Base-by-base conservation (phyloP, 2,113 vertebrate genomes). In the Ceyx cyanopectus region DNA sequence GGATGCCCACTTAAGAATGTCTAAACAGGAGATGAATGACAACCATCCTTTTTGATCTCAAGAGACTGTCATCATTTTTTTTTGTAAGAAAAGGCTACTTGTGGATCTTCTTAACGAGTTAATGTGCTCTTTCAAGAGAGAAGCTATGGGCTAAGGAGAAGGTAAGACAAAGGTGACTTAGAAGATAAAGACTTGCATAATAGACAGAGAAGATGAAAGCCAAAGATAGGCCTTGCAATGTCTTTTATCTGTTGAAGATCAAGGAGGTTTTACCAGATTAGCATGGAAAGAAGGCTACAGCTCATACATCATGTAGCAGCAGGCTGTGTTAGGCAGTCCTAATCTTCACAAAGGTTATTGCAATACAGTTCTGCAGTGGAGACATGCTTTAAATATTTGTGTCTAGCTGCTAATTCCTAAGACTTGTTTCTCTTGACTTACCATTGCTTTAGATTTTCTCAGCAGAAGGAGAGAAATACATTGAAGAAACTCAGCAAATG, bases 201-300 rank as follows among this genome's bases (percentile, higher is more conserved):
- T 6, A 83, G 54, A 43, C 30, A 78, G 60, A 60, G 62, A 66
- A 88, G 83, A 93, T 83, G 50, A 88, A 92, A 94, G 89, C 18
- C 22, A 63, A 79, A 72, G 30, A 75, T 10, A 56, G 67, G 24
- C 46, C 37, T 12, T 54, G 63, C 32, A 54, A 32, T 37, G 43
- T 48, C 63, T 88, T 88, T 89, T 85, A 86, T 89, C 85, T 95
- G 20, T 61, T 74, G 34, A 32, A 58, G 81, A 84, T 92, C 77
- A 94, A 90, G 60, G 56, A 8, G 12, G 10, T 69, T 77, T 79
- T 37, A 54, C 46, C 69, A 84, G 70, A 81, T 89, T 60, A 85
- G 57, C 60, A 73, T 56, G 62, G 82, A 60, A 63, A 72, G 53
- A 72, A 88, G 75, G 30, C n/a, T 60, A 14, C 24, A 40, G n/a